Conservation (phyloP, 2,113 vertebrate species). For the Crotalus viridis region DNA sequence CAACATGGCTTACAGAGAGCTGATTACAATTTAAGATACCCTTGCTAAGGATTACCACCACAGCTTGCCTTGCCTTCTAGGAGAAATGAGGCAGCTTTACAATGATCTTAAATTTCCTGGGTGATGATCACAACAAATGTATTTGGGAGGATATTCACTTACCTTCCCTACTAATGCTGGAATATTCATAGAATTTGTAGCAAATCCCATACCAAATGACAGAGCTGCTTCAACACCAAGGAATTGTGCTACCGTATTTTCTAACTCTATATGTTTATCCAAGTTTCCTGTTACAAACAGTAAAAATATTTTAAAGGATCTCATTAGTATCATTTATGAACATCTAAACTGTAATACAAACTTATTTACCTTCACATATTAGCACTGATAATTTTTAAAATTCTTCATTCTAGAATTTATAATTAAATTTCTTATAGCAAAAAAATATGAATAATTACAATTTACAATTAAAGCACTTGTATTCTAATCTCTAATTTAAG, state of each 20-base stretch:
- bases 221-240: slow-evolving; percentile 84
- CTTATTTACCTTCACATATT: background rate
- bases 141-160: slow-evolving; percentile 39
- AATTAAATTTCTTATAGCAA: background rate
- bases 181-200: slow-evolving; percentile 93
- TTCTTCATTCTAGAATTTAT: background rate
- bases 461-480: background rate
- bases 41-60: too few species aligned
- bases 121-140: fast-evolving
- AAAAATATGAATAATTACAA: background rate
- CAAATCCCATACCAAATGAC: slow-evolving; percentile 93
- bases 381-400: background rate
- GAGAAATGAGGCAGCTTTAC: background rate
- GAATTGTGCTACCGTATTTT: slow-evolving; percentile 83
- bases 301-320: slow-evolving; percentile 22
- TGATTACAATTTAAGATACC: background rate
- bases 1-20: background rate
- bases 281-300: slow-evolving; percentile 77
- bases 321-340: slow-evolving; percentile 11
- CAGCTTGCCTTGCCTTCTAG: background rate
- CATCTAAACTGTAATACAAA: background rate
- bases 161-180: slow-evolving; percentile 93
- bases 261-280: slow-evolving; percentile 83
- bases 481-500: background rate
- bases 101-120: background rate